Base-by-base conservation (phyloP, 2,113 vertebrate genomes). In the Podarcis muralis region DNA sequence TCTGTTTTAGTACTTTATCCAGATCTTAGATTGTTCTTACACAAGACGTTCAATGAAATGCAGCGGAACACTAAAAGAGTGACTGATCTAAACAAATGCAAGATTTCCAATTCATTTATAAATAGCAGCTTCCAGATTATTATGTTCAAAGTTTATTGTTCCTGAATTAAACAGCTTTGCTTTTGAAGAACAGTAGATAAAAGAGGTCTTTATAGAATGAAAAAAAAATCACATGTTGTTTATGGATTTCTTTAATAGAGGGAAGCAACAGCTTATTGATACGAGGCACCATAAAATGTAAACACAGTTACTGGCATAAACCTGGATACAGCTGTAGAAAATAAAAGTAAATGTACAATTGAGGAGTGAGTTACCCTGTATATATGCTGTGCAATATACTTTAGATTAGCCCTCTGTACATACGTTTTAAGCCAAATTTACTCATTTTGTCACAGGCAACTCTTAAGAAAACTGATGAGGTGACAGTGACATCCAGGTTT, bases 271-370 rank as follows among this genome's bases (percentile, higher is more conserved):
- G 97, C 93, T 97, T 97, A 93, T 98, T 97, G 98, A 97, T 98
- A 98, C 97, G 97, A 99, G 98, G 98, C 98, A 99, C 98, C 98
- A 98, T 98, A 98, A 98, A 98, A 98, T 98, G 98, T 99, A 98
- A 99, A 98, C 98, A 98, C 97, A 96, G 96, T 95, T 95, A 97
- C 97, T 96, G 96, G 97, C 98, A 98, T 98, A 98, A 98, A 98
- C 98, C 98, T 98, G 98, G 98, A 98, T 93, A 94, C 95, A 94
- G 94, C 94, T 96, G 95, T 92, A 90, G 48, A 95, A 92, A 93
- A 90, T 87, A 94, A 87, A 95, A 84, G 89, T 82, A 91, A 92
- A 93, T 95, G 92, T 92, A 59, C 27, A 59, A 48, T 93, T 92
- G 93, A 86, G 8, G 30, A 72, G 85, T 9, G 92, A 96, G 95